Evolutionary conservation across 2,888 invertebrate genomes (phyloP), one percentile per base, ranked within the genome.

Genomic region (Andrena bucephala): DNA sequence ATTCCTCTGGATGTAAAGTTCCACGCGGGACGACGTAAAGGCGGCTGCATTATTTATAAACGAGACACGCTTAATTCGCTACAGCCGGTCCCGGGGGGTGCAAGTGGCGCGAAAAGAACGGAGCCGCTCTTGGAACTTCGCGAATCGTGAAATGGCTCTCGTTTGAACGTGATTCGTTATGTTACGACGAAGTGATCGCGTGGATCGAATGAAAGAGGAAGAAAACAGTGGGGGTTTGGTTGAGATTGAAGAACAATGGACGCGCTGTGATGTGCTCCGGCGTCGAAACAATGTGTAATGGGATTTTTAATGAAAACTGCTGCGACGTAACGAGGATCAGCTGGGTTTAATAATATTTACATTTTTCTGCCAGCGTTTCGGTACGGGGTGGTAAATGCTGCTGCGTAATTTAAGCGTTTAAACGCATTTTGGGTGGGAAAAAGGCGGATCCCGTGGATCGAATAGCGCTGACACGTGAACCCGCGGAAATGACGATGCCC

Each of bases 401-500:
- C 20, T 62, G 63, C 63, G 33, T 16, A 63, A 73, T 59, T 74
- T 66, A 57, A 70, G 60, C 69, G 68, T 54, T 66, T 66, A 42
- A 59, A 50, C 20, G 36, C 42, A 33, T 36, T 29, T 31, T 27
- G 63, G 54, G 36, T 7, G 4, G 52, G 36, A 70, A 57, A 60
- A 54, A 27, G 42, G 57, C n/a, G 70, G 50, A 71, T 69, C 74
- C 20, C 63, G 71, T 75, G 81, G 77, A 82, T 84, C 83, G 68
- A 83, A 81, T 77, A 77, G 62, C 63, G 81, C 71, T 75, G 77
- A 81, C 70, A 63, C 74, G 67, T 48, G 69, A 75, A 60, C 31
- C 71, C 60, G 24, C 50, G 74, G 74, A 71, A 82, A 84, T 74
- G 67, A 66, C 79, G 75, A 48, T 59, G 62, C 27, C 52, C 69